phyloP scores from a whole-genome alignment of 1,140 invertebrate genomes.

The Drosophila miranda region DNA sequence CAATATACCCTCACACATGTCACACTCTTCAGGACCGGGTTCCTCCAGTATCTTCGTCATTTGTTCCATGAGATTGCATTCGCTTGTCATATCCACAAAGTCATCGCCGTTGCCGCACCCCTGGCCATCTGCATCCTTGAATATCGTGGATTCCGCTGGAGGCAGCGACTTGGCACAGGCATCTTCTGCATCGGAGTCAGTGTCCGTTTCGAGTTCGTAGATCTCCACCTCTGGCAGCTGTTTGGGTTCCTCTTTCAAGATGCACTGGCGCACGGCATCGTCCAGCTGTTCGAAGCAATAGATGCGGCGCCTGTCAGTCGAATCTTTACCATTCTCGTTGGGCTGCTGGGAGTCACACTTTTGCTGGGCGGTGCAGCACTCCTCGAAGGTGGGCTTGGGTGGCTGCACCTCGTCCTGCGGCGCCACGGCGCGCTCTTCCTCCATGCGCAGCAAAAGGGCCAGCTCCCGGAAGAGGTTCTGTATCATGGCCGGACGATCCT shows the following conservation, averaged over 20 bases:
- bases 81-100: neutral
- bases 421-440: slow-evolving; percentile 11
- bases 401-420: slow-evolving; percentile 2
- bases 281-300: slow-evolving; percentile 50
- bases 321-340: neutral
- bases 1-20: slow-evolving; percentile 7
- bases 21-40: neutral
- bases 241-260: neutral
- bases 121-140: too few relatives aligned
- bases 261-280: slow-evolving; percentile 47
- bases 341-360: neutral
- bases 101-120: neutral
- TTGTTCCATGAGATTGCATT: neutral
- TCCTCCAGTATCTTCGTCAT: neutral
- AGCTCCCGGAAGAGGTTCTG: slow-evolving; percentile 37
- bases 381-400: slow-evolving; percentile 8
- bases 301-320: slow-evolving; percentile 2
- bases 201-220: slow-evolving; percentile 45
- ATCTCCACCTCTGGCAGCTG: slow-evolving; percentile 26
- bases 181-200: slow-evolving; percentile 10
- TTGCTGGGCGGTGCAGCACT: slow-evolving; percentile 22
- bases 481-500: slow-evolving; percentile 11
- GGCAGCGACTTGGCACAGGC: too few relatives aligned
- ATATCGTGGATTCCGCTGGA: too few relatives aligned
- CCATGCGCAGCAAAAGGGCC: slow-evolving; percentile 29